A percentile compares a stretch with the other conserved stretches of the same genome.
Conservation (phyloP, 53 echinoderm and acorn worm genomes). For the Temnopleurus reevesii region DNA sequence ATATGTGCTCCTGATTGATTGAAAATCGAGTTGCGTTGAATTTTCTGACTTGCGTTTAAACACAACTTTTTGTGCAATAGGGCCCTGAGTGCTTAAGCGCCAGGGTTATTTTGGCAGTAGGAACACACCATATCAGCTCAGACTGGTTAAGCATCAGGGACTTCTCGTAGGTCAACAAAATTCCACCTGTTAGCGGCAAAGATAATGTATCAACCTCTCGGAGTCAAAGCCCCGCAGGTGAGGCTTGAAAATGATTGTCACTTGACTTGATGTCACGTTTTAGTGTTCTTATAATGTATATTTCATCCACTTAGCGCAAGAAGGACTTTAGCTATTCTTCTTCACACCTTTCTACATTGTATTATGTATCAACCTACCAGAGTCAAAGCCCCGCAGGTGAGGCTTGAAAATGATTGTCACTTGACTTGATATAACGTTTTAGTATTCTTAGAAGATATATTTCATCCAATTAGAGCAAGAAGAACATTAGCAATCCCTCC, state of each 20-base stretch:
- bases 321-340: neutral
- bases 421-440: too few species aligned
- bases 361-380: neutral
- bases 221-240: neutral
- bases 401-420: neutral
- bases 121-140: neutral
- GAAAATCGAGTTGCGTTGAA: too few species aligned
- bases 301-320: neutral
- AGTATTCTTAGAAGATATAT: too few species aligned
- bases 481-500: too few species aligned
- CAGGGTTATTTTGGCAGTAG: too few species aligned
- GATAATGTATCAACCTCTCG: conserved; percentile 27
- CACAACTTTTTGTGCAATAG: too few species aligned
- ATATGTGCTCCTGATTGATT: too few species aligned
- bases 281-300: neutral
- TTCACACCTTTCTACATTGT: neutral
- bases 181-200: neutral
- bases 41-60: too few species aligned
- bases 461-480: too few species aligned
- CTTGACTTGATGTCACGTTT: conserved; percentile 7
- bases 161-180: neutral
- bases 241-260: conserved; percentile 11
- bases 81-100: too few species aligned
- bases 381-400: neutral
- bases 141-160: neutral